Evolutionary conservation across 2,797 vertebrate genomes (phyloP).

Genomic region (Malurus splendens): DNA sequence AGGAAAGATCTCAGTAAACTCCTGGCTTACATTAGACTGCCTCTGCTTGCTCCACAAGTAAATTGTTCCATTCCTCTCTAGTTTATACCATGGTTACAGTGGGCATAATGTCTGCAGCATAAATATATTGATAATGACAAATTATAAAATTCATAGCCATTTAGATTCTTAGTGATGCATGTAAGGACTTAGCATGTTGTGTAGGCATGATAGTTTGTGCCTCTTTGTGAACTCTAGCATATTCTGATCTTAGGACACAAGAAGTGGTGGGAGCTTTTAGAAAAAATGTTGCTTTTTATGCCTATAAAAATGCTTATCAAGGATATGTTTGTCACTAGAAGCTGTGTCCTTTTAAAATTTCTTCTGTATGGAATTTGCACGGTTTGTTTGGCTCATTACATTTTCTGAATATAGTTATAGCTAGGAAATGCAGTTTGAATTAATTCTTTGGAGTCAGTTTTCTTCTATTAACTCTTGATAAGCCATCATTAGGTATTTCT

Average conservation of each 20-base stretch:
- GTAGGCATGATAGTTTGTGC: background rate
- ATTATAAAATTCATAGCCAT: background rate
- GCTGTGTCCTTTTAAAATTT: background rate
- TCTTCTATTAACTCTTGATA: background rate
- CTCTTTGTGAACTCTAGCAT: background rate
- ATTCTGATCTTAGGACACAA: background rate
- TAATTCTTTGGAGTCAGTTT: background rate
- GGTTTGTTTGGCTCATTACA: background rate
- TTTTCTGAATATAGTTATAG: background rate
- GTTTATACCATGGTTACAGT: background rate
- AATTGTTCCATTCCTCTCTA: constrained; percentile 19
- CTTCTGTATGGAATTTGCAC: background rate
- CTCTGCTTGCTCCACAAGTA: constrained; percentile 93
- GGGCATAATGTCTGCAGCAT: background rate
- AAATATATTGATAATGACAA: background rate
- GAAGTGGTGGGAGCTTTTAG: background rate
- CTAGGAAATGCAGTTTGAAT: background rate
- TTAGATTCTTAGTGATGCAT: background rate
- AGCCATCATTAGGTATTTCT: background rate
- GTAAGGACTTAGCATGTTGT: background rate
- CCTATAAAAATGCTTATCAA: background rate
- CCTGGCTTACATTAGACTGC: constrained; percentile 88
- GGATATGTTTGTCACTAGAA: background rate
- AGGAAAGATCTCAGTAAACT: constrained; percentile 84
- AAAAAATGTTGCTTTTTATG: background rate